These are phyloP conservation scores for Clupea harengus DNA, from an alignment of 2,113 vertebrate species.

Conservation along the genomic window DNA sequence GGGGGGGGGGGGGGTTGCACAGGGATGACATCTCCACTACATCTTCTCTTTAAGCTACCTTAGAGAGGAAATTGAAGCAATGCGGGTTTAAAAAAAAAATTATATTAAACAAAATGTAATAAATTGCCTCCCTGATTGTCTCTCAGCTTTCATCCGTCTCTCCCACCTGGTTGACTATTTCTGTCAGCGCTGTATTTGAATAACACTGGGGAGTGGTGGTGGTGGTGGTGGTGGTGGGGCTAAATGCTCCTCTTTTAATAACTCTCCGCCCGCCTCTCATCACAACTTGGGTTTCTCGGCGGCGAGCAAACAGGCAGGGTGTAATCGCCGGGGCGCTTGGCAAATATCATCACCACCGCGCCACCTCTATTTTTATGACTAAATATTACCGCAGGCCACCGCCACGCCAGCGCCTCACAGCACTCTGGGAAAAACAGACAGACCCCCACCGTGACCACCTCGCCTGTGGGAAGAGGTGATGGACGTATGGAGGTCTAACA, in stretches of 20 bases:
- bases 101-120: background rate
- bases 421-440: slow-evolving; percentile 1
- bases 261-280: slow-evolving; percentile 63
- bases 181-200: slow-evolving; percentile 66
- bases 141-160: slow-evolving; percentile 47
- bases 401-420: background rate
- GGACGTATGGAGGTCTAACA: background rate
- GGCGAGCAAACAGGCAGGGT: slow-evolving; percentile 65
- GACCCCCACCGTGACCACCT: background rate
- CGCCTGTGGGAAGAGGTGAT: background rate
- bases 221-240: slow-evolving; percentile 49
- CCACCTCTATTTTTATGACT: slow-evolving; percentile 74
- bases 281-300: slow-evolving; percentile 51
- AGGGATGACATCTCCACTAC: background rate
- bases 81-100: background rate
- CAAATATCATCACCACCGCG: slow-evolving; percentile 71
- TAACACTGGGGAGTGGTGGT: slow-evolving; percentile 56
- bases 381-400: slow-evolving; percentile 43
- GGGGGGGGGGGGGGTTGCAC: background rate
- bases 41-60: background rate
- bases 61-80: background rate
- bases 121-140: slow-evolving; percentile 4
- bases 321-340: slow-evolving; percentile 67
- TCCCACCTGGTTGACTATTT: slow-evolving; percentile 22
- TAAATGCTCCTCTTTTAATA: slow-evolving; percentile 71